These are phyloP conservation scores for Hyperopisus bebe DNA, from an alignment of 2,113 vertebrate species.

Conservation along the genomic window DNA sequence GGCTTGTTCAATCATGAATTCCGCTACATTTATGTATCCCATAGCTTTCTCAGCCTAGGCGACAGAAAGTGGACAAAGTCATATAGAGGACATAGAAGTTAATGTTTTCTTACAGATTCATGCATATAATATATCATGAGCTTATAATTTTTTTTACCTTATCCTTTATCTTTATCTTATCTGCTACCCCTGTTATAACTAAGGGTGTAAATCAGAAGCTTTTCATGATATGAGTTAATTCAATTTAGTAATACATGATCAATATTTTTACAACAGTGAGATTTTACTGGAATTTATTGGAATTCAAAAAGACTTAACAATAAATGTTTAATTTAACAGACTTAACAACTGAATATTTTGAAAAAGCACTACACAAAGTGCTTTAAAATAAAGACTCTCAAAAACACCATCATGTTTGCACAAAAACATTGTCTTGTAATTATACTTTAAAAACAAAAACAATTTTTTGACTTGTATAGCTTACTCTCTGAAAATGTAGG, in stretches of 20 bases:
- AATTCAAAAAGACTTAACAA: neutral
- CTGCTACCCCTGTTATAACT: neutral
- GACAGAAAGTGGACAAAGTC: slow-evolving; percentile 26
- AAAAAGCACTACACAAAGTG: neutral
- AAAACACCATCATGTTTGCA: neutral
- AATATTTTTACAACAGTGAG: neutral
- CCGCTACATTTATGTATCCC: slow-evolving; percentile 76
- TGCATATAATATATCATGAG: neutral
- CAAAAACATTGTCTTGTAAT: neutral
- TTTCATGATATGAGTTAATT: neutral
- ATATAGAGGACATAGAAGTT: neutral
- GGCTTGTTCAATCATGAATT: slow-evolving; percentile 72
- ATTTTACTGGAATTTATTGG: neutral
- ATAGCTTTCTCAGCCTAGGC: slow-evolving; percentile 78
- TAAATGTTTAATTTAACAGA: too few species aligned
- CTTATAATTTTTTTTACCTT: neutral
- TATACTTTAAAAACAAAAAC: too few species aligned
- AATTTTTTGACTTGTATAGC: neutral
- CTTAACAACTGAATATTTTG: neutral
- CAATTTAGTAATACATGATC: neutral
- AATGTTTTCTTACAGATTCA: neutral
- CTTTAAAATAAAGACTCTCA: neutral
- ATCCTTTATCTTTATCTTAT: neutral
- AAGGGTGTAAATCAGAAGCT: neutral
- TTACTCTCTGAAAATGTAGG: neutral